Evolutionary conservation across 2,888 invertebrate genomes (phyloP), one percentile per base, ranked within the genome.

Genomic region (Yponomeuta evonymella): DNA sequence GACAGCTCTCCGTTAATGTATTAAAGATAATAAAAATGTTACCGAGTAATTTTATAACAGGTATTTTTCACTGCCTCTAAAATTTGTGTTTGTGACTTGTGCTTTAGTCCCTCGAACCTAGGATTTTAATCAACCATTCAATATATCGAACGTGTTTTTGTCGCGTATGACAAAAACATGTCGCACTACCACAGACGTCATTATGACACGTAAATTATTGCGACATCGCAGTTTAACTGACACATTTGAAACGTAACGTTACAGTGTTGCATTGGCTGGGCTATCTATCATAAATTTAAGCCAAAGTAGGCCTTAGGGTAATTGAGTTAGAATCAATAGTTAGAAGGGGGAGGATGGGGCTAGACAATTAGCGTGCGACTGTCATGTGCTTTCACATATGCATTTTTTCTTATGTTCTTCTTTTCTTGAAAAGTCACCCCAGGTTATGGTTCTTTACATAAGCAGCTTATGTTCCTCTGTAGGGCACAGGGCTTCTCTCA

Each of bases 141-240:
- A 43, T 43, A 43, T 8, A 43, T 43, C 43, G 43, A 43, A 43
- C 43, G 1, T 43, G 43, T 43, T 43, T 43, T 43, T 43, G 43
- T 8, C 43, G 43, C 43, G 43, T 8, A 8, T 43, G 43, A 58
- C 51, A 58, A 58, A 58, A 58, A 58, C 51, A 58, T 58, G 51
- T 58, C 51, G 15, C 51, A 58, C 51, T 15, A 15, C 51, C 51
- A 58, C 51, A 58, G 5, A 15, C 51, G 51, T 58, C 51, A 58
- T 58, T 10, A 58, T 58, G 51, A 58, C 51, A 58, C 51, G 51
- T 58, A 58, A 58, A 58, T 58, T 58, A 58, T 58, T 58, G 51
- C 15, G 15, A 58, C 51, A 58, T 58, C 51, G 51, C 51, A 58
- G 51, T 58, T 58, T 5, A 43, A 15, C 51, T 58, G 51, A 12